These are phyloP conservation scores for Poecilia gillii DNA, from an alignment of 2,797 vertebrate genomes.

Conservation along the genomic window DNA sequence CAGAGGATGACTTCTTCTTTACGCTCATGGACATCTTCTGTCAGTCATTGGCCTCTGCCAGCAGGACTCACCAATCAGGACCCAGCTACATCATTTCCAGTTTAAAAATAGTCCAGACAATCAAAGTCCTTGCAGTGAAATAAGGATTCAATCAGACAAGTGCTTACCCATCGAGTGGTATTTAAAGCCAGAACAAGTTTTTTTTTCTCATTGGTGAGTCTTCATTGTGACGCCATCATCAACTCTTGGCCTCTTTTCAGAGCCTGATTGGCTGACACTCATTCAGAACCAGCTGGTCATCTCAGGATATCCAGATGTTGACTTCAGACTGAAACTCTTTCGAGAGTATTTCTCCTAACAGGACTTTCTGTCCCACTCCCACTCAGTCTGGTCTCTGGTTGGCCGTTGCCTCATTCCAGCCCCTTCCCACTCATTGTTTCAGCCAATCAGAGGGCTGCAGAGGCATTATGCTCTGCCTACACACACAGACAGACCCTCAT, in stretches of 20 bases:
- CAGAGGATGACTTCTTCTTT: conserved; percentile 45
- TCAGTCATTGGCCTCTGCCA: conserved; percentile 15
- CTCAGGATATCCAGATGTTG: conserved; percentile 16
- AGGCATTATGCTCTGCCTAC: conserved; percentile 7
- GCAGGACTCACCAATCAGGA: conserved; percentile 10
- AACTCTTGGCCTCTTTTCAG: background rate
- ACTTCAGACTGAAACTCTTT: conserved; percentile 8
- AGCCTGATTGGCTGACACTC: conserved; percentile 7
- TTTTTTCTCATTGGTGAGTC: background rate
- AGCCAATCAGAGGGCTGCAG: conserved; percentile 14
- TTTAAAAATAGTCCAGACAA: background rate
- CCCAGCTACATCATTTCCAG: background rate
- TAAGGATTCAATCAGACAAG: background rate
- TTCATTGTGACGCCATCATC: background rate
- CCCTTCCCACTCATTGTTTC: conserved; percentile 43
- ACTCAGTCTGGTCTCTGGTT: conserved; percentile 41
- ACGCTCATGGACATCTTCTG: conserved; percentile 58
- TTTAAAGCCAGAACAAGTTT: background rate
- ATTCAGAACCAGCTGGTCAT: conserved; percentile 4
- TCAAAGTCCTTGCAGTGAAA: background rate
- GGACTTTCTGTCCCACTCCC: background rate
- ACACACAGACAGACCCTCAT: conserved; percentile 36
- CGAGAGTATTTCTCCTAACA: conserved; percentile 7
- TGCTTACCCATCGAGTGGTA: background rate
- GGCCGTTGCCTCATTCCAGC: conserved; percentile 59